A percentile compares a stretch with the other conserved stretches of the same genome.
These are phyloP conservation scores for Patiria pectinifera DNA, from an alignment of 53 echinoderm and acorn worm species.

Conservation along the genomic window DNA sequence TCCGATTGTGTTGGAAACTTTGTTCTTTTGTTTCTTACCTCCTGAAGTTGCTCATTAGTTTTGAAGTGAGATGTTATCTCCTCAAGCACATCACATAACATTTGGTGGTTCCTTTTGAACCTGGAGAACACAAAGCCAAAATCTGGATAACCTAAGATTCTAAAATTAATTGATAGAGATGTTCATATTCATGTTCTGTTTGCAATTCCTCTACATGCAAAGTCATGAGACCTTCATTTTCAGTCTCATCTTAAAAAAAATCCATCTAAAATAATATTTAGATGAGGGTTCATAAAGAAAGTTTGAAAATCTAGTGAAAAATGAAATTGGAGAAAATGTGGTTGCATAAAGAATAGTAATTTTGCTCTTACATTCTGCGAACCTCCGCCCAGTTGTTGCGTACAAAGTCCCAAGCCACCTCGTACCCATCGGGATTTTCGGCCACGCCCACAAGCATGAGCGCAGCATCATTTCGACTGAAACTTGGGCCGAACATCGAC, in stretches of 20 bases:
- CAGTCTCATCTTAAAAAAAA: too few species aligned
- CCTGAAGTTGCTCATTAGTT: conserved; percentile 79
- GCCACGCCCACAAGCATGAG: conserved; percentile 58
- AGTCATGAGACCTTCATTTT: too few species aligned
- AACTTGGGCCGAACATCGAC: neutral
- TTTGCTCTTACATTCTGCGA: conserved; percentile 69
- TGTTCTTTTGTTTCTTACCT: conserved; percentile 66
- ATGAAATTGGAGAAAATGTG: too few species aligned
- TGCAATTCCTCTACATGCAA: neutral
- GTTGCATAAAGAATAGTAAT: neutral
- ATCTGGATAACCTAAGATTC: neutral
- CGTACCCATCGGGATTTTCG: conserved; percentile 77
- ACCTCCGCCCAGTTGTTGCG: conserved; percentile 82
- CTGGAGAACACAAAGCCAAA: conserved; percentile 34
- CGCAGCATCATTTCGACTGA: conserved; percentile 1
- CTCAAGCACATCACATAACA: conserved; percentile 67
- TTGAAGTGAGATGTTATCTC: conserved; percentile 81
- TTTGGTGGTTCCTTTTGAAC: conserved; percentile 70
- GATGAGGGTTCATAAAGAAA: too few species aligned
- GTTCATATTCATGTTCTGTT: neutral
- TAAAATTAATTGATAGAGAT: neutral
- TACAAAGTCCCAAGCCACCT: conserved; percentile 91
- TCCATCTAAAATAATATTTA: too few species aligned
- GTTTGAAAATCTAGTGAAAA: too few species aligned
- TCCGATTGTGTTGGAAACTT: neutral